Evolutionary conservation across 2,888 invertebrate species (phyloP).

Genomic region (Yponomeuta plumbellus): DNA sequence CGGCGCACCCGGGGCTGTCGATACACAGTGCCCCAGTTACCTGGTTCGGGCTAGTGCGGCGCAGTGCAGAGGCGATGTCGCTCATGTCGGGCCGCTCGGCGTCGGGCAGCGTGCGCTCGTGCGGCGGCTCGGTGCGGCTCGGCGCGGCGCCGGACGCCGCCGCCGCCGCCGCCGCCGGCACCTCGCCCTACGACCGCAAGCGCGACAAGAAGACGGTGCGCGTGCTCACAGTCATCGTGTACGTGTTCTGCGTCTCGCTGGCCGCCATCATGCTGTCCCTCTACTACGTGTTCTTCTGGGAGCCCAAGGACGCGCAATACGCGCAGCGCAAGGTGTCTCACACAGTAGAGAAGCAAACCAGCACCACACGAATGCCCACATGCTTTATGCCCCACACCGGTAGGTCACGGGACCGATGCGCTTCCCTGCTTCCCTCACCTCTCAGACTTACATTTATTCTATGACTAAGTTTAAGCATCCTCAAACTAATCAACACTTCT

Average conservation of each 20-base stretch:
- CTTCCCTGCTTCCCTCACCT: conserved; percentile 35
- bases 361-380: conserved; percentile 74
- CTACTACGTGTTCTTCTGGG: conserved; percentile 97
- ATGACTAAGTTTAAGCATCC: conserved; percentile 2
- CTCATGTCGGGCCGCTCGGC: conserved; percentile 77
- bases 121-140: conserved; percentile 62
- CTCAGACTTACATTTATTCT: background rate
- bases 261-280: conserved; percentile 95
- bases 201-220: conserved; percentile 92
- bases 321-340: conserved; percentile 72
- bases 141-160: conserved; percentile 33
- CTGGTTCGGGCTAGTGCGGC: conserved; percentile 39
- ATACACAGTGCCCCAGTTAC: conserved; percentile 68
- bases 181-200: conserved; percentile 87
- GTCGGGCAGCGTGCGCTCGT: conserved; percentile 73
- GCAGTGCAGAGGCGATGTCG: conserved; percentile 30
- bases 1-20: conserved; percentile 66
- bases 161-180: conserved; percentile 78
- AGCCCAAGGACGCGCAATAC: conserved; percentile 80
- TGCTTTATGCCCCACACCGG: conserved; percentile 74
- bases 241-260: conserved; percentile 94
- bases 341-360: conserved; percentile 69
- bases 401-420: conserved; percentile 67
- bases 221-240: conserved; percentile 94
- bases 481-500: conserved; percentile 1